Base-by-base conservation (phyloP, 2,113 vertebrate genomes). In the Indri indri region DNA sequence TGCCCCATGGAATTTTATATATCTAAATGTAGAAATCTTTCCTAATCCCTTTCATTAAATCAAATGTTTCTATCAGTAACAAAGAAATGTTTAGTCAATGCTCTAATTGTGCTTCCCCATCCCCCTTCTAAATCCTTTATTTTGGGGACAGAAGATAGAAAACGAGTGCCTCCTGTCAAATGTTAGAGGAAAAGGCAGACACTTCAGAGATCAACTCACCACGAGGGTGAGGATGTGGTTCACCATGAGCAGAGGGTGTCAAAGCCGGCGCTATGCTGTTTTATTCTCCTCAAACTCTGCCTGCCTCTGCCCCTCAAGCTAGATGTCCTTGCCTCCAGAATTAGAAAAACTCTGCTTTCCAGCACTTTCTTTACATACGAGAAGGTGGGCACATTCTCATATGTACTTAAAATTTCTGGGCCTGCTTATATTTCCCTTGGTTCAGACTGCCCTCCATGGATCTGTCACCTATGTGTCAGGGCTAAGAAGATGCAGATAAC, bases 21-120 rank as follows among this genome's bases (percentile, higher is more conserved):
- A 79, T 23, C 20, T 37, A 34, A 54, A 3, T 71, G 54, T 86
- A 86, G 86, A 92, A 83, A 34, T 70, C 23, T 12, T 86, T 82
- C 57, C 77, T 73, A 94, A 90, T 88, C 8, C 10, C 17, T 91
- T 95, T 90, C 59, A 85, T 66, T 94, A 82, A 81, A 76, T 81
- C 20, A 89, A 30, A 66, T 27, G 47, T 87, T 81, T 70, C 63
- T 45, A 42, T n/a, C 54, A 57, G 30, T 47, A 47, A 88, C 74
- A 86, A 96, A 88, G 74, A 82, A 68, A 52, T 27, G 13, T 27
- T 61, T 37, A 34, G 25, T 52, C 20, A 45, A 20, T 4, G 2
- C 50, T 76, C 23, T 73, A 82, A 65, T n/a, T 74, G 47, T 37
- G 13, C 40, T 76, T 82, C 50, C 10, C 47, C 20, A 10, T 40